Evolutionary conservation across 2,797 vertebrate genomes (phyloP).

Genomic region (Cynopterus sphinx): DNA sequence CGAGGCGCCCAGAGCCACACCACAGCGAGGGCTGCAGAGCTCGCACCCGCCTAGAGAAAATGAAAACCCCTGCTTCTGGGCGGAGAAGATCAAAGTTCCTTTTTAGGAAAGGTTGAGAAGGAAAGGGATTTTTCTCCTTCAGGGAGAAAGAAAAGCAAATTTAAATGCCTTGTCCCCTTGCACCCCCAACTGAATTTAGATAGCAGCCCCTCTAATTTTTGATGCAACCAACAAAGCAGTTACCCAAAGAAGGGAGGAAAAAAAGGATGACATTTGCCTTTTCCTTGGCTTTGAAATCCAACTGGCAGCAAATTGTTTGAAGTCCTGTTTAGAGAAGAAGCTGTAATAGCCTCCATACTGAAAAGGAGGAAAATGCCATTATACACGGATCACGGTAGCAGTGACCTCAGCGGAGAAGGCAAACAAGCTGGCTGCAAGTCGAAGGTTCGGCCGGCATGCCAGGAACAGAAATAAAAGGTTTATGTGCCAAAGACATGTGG

Average conservation of each 20-base stretch:
- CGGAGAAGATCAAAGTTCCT: constrained; percentile 76
- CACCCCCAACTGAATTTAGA: constrained; percentile 66
- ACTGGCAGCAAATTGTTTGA: constrained; percentile 80
- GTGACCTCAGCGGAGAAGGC: constrained; percentile 50
- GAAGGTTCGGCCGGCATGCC: background rate
- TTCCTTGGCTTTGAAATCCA: constrained; percentile 80
- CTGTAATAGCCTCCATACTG: constrained; percentile 69
- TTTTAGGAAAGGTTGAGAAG: constrained; percentile 73
- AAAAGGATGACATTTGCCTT: constrained; percentile 75
- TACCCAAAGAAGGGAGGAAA: constrained; percentile 68
- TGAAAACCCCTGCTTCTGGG: constrained; percentile 58
- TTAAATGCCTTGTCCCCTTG: constrained; percentile 70
- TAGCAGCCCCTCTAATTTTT: constrained; percentile 70
- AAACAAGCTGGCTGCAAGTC: constrained; percentile 32
- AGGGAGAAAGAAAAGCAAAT: constrained; percentile 66
- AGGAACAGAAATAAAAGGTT: background rate
- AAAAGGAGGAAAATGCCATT: constrained; percentile 71
- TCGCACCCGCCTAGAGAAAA: constrained; percentile 20
- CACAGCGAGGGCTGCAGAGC: background rate
- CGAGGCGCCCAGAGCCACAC: accelerated
- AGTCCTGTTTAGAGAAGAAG: constrained; percentile 78
- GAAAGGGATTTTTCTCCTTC: constrained; percentile 64
- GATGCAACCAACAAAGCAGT: constrained; percentile 84
- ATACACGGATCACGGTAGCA: constrained; percentile 56
- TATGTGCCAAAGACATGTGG: background rate